Conservation (phyloP, 2,888 invertebrate genomes). For the Machimus atricapillus region DNA sequence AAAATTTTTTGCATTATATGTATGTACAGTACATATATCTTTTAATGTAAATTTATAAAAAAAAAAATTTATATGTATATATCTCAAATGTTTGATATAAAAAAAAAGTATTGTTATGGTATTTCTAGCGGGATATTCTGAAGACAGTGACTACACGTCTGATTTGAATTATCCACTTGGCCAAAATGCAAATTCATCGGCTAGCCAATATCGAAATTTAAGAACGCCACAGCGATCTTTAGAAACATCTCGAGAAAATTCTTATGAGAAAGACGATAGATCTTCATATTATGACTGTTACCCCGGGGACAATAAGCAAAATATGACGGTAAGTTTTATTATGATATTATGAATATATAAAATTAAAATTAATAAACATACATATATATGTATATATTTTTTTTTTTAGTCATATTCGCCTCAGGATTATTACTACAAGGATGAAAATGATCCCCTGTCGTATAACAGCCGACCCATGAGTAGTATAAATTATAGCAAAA, state of each 20-base stretch:
- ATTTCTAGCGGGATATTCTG: conserved; percentile 85
- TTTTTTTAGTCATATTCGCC: conserved; percentile 58
- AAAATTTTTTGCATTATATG: neutral
- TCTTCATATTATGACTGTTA: conserved; percentile 47
- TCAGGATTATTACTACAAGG: conserved; percentile 55
- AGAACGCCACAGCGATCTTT: conserved; percentile 67
- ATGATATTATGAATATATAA: neutral
- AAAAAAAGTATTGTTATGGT: neutral
- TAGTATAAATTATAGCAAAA: conserved; percentile 52
- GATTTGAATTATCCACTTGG: conserved; percentile 91
- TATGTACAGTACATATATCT: no score
- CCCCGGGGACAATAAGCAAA: conserved; percentile 44
- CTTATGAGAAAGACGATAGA: conserved; percentile 79
- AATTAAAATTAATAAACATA: neutral
- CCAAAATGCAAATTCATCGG: conserved; percentile 90
- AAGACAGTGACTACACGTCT: conserved; percentile 96
- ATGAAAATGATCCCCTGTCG: conserved; percentile 73
- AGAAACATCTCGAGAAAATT: conserved; percentile 82
- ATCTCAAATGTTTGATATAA: neutral
- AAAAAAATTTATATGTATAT: no score
- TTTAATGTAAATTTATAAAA: neutral
- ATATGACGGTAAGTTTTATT: conserved; percentile 49
- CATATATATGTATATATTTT: neutral
- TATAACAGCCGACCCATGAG: conserved; percentile 80
- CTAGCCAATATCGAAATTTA: conserved; percentile 72